Base-by-base conservation (phyloP, 2,888 invertebrate genomes). In the Drosophila neonasuta region DNA sequence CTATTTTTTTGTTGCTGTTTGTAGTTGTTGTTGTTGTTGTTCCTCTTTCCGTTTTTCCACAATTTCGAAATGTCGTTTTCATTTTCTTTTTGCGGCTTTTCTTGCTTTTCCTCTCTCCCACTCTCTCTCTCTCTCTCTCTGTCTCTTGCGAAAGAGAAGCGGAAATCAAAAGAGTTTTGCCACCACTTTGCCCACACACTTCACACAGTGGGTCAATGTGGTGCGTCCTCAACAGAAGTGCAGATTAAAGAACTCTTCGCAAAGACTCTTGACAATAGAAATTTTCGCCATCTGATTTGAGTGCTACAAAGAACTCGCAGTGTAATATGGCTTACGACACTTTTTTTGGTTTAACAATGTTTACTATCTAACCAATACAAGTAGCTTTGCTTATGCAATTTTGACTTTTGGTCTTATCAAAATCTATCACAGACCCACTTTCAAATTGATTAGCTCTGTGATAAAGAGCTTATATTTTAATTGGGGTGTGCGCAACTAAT, bases 11-110 rank as follows among this genome's bases (percentile, higher is more conserved):
- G 10, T 24, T 24, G 24, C 24, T 24, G 5, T 24, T 24, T 24
- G 24, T 24, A 5, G 24, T 24, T 24, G 6, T 24, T 24, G 24
- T 24, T 24, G 24, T 24, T 32, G 32, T 32, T 9, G 9, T 41
- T 44, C 51, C 63, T 57, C 62, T 57, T 34, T 56, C 45, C 52
- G 57, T 59, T 56, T 69, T 74, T 63, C 74, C 74, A 68, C 74
- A 62, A 54, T 73, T 73, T 74, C 17, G 46, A 71, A 74, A 67
- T 74, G 74, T 71, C 67, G 57, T 73, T 72, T 72, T 62, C 55
- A 59, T 72, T 62, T 68, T 48, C 42, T 62, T 59, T 57, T 59
- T 55, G 56, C 45, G 24, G 39, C 51, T 45, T 56, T 72, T 63
- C 71, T 71, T 72, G 39, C 15, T 2, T 24, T 24, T 24, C 24